Evolutionary conservation across 2,113 vertebrate genomes (phyloP).

Genomic region (Aplodontia rufa): DNA sequence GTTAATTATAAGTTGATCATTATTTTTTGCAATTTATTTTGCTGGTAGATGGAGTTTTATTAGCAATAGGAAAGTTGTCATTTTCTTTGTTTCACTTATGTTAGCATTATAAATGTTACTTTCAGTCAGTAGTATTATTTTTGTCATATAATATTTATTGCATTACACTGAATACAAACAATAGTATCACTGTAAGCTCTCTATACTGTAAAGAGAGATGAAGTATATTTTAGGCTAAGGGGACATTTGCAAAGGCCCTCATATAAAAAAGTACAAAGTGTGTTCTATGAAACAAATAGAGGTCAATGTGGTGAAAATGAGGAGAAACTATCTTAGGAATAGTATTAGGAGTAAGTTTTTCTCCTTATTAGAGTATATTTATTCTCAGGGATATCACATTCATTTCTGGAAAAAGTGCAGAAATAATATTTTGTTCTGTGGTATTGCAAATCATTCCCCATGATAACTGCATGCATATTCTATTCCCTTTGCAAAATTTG

Average conservation of each 20-base stretch:
- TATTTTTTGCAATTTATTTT: background rate
- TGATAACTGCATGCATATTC: background rate
- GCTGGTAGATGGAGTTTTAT: background rate
- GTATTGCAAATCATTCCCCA: background rate
- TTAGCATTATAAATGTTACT: constrained; percentile 26
- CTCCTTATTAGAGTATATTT: background rate
- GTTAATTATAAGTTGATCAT: background rate
- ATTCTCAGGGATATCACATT: background rate
- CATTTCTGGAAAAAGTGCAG: background rate
- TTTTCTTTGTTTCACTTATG: background rate
- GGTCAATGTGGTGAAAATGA: background rate
- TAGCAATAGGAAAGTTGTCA: background rate
- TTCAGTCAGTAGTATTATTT: background rate
- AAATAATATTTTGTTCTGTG: background rate
- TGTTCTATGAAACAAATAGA: background rate
- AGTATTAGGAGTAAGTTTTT: constrained; percentile 12
- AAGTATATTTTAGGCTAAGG: background rate
- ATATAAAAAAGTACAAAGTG: background rate
- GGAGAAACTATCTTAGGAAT: background rate
- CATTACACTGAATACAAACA: background rate
- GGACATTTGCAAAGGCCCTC: background rate
- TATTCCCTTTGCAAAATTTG: background rate
- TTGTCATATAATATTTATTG: background rate
- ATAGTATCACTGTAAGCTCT: background rate
- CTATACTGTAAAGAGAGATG: background rate